Base-by-base conservation (phyloP, 37 sponge, comb jelly and placozoan species). In the Haliclona indistincta region DNA sequence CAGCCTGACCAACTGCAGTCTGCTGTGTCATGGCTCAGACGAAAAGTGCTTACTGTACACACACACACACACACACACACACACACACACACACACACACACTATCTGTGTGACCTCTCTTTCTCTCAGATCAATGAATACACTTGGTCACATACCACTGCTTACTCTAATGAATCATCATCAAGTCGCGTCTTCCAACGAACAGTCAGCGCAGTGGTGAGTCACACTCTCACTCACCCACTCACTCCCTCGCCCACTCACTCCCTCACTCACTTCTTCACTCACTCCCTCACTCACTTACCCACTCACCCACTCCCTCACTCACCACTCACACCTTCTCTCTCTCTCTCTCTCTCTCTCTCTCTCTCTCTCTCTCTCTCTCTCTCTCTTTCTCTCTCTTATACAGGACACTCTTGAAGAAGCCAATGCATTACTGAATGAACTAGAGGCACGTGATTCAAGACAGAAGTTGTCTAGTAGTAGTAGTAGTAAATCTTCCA, bases 141-240 rank as follows among this genome's bases (percentile, higher is more conserved):
- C 54, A 67, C 75, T 19, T 76, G 80, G n/a, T 64, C 85, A 1
- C 84, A 81, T 63, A 56, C 82, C 10, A 54, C 80, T 36, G 36
- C 75, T 33, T 70, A 65, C 35, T 95, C 95, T 55, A 98, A 98
- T 79, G 99, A 98, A 55, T 73, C 91, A 2, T 76, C 93, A 17
- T 38, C 54, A 34, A 78, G 80, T 56, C 88, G 80, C 43, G 66
- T 75, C 25, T 87, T 98, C 70, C 95, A 95, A 78, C 68, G 99
- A 54, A 95, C 95, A 2, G 56, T 81, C 30, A 95, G 95, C 89
- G 95, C 94, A 41, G 93, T 95, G 93, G 95, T 96, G 54, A 0
- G 39, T 1, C 19, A 19, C 11, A n/a, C 36, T 23, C 2, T 2
- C 23, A 33, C 35, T 13, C 2, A 65, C 67, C 41, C 49, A 11